Evolutionary conservation across 2,888 invertebrate genomes (phyloP).

Genomic region (Lamellibrachia satsuma): DNA sequence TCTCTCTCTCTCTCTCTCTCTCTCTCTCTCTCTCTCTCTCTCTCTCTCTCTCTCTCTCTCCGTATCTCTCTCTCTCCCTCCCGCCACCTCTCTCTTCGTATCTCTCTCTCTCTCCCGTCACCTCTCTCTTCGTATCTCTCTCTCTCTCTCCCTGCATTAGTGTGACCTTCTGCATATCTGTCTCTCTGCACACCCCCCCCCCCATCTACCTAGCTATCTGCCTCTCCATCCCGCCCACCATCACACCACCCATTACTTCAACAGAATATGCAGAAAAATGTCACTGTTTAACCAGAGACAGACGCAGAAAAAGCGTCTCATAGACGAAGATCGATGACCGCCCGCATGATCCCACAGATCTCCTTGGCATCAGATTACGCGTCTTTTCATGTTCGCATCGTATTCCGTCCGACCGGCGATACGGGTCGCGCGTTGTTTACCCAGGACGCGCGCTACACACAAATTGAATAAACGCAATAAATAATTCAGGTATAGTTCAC

Average conservation of each 20-base stretch:
- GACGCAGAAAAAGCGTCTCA: slow-evolving; percentile 7
- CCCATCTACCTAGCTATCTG: background rate
- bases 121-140: background rate
- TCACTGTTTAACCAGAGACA: background rate
- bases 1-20: background rate
- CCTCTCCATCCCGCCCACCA: background rate
- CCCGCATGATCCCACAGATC: background rate
- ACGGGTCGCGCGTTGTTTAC: background rate
- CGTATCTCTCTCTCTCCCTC: background rate
- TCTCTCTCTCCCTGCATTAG: no score
- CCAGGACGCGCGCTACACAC: background rate
- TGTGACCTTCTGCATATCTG: background rate
- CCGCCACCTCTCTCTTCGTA: background rate
- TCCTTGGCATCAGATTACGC: background rate
- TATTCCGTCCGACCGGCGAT: background rate
- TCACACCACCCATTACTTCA: background rate
- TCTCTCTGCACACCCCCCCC: background rate
- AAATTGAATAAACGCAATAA: slow-evolving; percentile 17
- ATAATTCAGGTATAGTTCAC: slow-evolving; percentile 17
- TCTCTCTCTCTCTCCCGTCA: background rate
- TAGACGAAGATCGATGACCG: background rate
- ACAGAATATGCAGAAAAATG: background rate
- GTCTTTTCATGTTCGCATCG: background rate
- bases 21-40: background rate
- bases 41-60: no score